Evolutionary conservation across 2,888 invertebrate genomes (phyloP), one percentile per base, ranked within the genome.

Genomic region (Hypolimnas misippus): DNA sequence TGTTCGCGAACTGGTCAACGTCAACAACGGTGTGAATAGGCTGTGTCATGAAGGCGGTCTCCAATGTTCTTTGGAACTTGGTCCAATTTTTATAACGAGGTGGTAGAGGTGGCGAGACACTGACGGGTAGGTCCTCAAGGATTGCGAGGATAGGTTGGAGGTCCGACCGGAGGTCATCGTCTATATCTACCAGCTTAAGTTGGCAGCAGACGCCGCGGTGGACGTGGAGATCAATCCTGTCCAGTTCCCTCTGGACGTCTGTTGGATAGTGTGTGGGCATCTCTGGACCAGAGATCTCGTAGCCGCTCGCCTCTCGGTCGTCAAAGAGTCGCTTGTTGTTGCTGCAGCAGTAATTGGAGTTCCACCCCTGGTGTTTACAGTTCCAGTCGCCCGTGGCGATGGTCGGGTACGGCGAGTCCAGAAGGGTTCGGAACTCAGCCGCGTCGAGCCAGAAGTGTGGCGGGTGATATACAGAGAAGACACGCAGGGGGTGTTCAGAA

Each of bases 311-410:
- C 8, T 65, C 62, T 4, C 66, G 50, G 58, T 62, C 63, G 4
- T 50, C 35, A 17, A 63, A 40, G 0, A 70, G 65, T 8, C 42
- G 35, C 2, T 50, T 33, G 1, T 62, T 64, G 1, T 17, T 38
- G 3, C 17, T n/a, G 50, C 35, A 42, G 31, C n/a, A 46, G 6
- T 3, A 5, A 6, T 3, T 8, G 19, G 65, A 63, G n/a, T 63
- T 62, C 69, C 69, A 69, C 7, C 35, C 65, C 8, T 62, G 29
- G 44, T 68, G 67, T n/a, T 67, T 67, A n/a, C 57, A 49, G 42
- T 63, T 66, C 17, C 62, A 61, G n/a, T 67, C 66, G 2, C 66
- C 65, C 0, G 60, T 65, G 0, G 46, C 33, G 1, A 65, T 16
- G 1, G 40, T 56, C 1, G 62, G 63, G 10, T 2, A 8, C 8